Evolutionary conservation across 2,888 invertebrate species (phyloP), one percentile per base, ranked within the genome.

Genomic region (Caenorhabditis doughertyi): DNA sequence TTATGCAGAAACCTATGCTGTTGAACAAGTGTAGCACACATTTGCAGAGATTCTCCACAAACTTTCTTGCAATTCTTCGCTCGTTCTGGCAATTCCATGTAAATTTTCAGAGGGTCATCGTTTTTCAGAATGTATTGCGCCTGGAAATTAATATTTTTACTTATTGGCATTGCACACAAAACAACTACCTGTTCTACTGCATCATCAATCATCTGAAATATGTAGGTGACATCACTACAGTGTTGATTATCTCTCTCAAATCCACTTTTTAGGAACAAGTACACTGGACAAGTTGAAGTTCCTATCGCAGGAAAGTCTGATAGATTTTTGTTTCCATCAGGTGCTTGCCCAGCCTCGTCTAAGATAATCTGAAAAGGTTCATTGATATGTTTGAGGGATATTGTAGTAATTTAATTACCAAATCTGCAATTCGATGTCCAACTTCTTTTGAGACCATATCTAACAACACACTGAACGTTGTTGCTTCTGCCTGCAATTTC

Each of bases 1-100:
- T 89, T 87, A 68, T 88, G 81, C 9, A 90, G 65, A 47, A 83
- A 81, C 47, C 83, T 84, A 53, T 90, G 90, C 55, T 90, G 90
- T 55, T 85, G 77, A 9, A 90, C 86, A 27, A 88, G 55, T 35
- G 85, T 82, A 1, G 85, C 86, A 49, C 90, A 89, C 42, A 67
- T 72, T 35, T 79, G 77, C 0, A 86, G 47, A 11, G 70, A 47
- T 11, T 64, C 67, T 32, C 47, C 65, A 13, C 79, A 74, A 8
- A 83, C 76, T 18, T 81, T 80, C 21, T 64, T 68, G 25, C 84
- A 85, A 7, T 76, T 39, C 16, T 81, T 76, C 4, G 82, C 81
- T 16, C 58, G 56, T 8, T 86, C 81, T 7, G 86, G 84, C 1
- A 86, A 53, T 18, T 80, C 81, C 47, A 84, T 77, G 65, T 85